phyloP scores from a whole-genome alignment of 2,888 invertebrate genomes.

The Leptodirus hochenwartii region DNA sequence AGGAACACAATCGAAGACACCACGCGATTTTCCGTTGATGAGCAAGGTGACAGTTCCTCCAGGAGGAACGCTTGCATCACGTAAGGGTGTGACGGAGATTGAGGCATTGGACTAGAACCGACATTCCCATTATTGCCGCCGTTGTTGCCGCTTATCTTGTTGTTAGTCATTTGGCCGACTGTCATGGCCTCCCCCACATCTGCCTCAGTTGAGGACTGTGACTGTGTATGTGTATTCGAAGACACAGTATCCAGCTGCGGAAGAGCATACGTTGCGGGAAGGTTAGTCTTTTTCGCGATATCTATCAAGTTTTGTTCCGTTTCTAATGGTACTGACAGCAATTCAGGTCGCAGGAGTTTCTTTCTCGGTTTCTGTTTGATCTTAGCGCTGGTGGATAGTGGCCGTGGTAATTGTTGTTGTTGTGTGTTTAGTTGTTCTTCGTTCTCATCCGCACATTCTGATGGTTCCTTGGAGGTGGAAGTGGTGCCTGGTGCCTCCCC shows the following conservation, averaged over 20 bases:
- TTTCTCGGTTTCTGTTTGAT: slow-evolving; percentile 19
- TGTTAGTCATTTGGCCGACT: neutral
- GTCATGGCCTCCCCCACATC: neutral
- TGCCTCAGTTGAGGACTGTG: too few species aligned
- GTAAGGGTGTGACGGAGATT: slow-evolving; percentile 28
- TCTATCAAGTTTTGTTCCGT: slow-evolving; percentile 32
- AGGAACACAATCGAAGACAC: slow-evolving; percentile 86
- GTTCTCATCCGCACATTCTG: slow-evolving; percentile 19
- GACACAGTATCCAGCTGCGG: slow-evolving; percentile 26
- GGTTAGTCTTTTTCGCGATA: slow-evolving; percentile 32
- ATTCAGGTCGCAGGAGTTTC: slow-evolving; percentile 15
- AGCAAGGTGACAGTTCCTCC: slow-evolving; percentile 37
- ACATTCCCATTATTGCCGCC: slow-evolving; percentile 3
- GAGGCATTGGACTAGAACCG: slow-evolving; percentile 11
- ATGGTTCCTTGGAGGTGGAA: slow-evolving; percentile 18
- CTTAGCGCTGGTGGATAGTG: slow-evolving; percentile 24
- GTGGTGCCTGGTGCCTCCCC: too few species aligned
- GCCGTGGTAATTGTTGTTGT: slow-evolving; percentile 9
- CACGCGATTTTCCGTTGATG: slow-evolving; percentile 35
- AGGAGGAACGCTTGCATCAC: slow-evolving; percentile 89
- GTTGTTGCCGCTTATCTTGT: slow-evolving; percentile 3
- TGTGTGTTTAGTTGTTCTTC: too few species aligned
- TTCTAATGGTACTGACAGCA: slow-evolving; percentile 29
- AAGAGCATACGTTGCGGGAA: slow-evolving; percentile 46
- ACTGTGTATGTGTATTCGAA: slow-evolving; percentile 3